Percentiles rank a stretch among this genome's conserved stretches.
phyloP scores from a whole-genome alignment of 2,888 invertebrate genomes.

The Zhengitettix transpicula region DNA sequence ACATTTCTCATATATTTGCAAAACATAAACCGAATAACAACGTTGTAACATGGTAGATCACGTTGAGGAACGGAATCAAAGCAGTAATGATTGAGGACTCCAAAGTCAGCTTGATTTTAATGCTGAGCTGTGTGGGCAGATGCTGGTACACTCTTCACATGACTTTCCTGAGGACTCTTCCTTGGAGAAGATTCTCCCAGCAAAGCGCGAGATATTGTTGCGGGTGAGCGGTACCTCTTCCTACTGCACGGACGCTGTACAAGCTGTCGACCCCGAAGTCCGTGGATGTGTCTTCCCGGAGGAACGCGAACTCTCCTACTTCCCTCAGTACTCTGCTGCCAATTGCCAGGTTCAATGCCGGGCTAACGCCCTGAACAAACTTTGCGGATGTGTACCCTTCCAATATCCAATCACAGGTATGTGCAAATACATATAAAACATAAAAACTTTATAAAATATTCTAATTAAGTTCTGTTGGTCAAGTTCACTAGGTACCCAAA shows the following conservation, averaged over 20 bases:
- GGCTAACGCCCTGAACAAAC: not conserved
- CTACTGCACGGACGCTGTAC: conserved; percentile 5
- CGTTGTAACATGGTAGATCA: no score
- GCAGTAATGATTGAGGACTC: no score
- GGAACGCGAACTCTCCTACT: conserved; percentile 2
- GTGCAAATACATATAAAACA: not conserved
- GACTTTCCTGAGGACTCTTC: conserved; percentile 8
- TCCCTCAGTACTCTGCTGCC: conserved; percentile 4
- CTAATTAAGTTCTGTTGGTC: no score
- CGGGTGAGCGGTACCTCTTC: conserved; percentile 2
- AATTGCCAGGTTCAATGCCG: conserved; percentile 9
- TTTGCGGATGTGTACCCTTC: conserved; percentile 8
- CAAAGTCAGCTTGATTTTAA: no score
- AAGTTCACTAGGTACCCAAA: no score
- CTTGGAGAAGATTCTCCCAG: conserved; percentile 5
- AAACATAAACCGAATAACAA: no score
- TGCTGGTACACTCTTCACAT: conserved; percentile 5
- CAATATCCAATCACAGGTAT: conserved; percentile 5
- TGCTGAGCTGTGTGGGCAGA: not conserved
- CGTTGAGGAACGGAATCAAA: no score
- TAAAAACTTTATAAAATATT: no score
- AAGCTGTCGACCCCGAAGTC: not conserved
- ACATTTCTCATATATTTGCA: no score
- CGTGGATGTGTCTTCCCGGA: conserved; percentile 6
- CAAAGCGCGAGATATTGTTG: conserved; percentile 4